Conservation (phyloP, 2,113 vertebrate species). For the Ceyx melanurus region DNA sequence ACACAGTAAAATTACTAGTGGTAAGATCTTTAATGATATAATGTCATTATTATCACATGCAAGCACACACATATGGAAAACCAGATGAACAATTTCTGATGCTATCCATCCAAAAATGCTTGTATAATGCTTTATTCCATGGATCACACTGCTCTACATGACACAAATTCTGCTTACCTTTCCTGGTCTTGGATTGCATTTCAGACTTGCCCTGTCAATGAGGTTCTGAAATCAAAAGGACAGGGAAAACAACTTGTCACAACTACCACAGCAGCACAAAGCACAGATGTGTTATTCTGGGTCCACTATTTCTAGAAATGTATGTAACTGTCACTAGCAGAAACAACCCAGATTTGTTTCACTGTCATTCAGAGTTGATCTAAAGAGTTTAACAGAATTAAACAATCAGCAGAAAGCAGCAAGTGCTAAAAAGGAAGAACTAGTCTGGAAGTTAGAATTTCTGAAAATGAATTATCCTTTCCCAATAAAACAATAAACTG, state of each 20-base stretch:
- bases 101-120: background rate
- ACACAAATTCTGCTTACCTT: conserved; percentile 71
- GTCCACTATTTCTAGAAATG: background rate
- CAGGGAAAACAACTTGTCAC: conserved; percentile 5
- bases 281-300: background rate
- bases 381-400: background rate
- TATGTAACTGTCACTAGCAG: background rate
- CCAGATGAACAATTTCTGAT: background rate
- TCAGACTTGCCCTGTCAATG: conserved; percentile 68
- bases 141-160: background rate
- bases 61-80: background rate
- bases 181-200: conserved; percentile 79
- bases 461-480: background rate
- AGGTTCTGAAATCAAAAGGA: conserved; percentile 74
- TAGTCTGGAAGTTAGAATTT: background rate
- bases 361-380: background rate
- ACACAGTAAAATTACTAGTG: background rate
- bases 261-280: background rate
- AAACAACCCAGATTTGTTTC: background rate
- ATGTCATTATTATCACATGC: background rate
- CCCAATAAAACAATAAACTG: background rate
- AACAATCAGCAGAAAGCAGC: background rate
- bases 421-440: background rate
- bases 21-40: background rate
- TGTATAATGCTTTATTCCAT: background rate